A percentile compares a stretch with the other conserved stretches of the same genome.
These are phyloP conservation scores for Hippocampus comes DNA, from an alignment of 2,113 vertebrate genomes.

Conservation along the genomic window DNA sequence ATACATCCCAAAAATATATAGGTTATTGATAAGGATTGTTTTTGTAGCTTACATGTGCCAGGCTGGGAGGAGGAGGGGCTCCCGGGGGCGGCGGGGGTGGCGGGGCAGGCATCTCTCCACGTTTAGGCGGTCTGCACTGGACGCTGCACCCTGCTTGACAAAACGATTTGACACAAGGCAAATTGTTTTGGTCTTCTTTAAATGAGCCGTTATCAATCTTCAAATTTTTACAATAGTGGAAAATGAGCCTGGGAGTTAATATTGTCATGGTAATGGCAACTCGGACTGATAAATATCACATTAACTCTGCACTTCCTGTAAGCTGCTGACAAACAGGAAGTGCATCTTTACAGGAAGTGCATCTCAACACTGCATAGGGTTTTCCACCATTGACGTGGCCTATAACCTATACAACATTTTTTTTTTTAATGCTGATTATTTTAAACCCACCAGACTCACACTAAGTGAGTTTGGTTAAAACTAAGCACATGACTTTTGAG, in stretches of 20 bases:
- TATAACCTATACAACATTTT: neutral
- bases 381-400: neutral
- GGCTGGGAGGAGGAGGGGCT: slow-evolving; percentile 81
- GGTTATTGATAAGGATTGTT: neutral
- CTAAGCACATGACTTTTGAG: neutral
- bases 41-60: slow-evolving; percentile 74
- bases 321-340: slow-evolving; percentile 65
- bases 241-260: neutral
- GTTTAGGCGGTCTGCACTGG: slow-evolving; percentile 48
- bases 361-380: slow-evolving; percentile 41
- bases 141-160: slow-evolving; percentile 36
- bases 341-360: slow-evolving; percentile 58
- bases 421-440: no score
- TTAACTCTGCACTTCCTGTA: slow-evolving; percentile 47
- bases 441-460: no score
- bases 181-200: neutral
- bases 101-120: slow-evolving; percentile 74
- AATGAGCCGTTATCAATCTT: neutral
- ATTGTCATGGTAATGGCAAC: no score
- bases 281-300: neutral
- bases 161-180: neutral
- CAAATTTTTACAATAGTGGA: neutral
- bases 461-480: neutral
- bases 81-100: slow-evolving; percentile 84
- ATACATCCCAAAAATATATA: neutral